phyloP scores from a whole-genome alignment of 2,888 invertebrate genomes.

The Apamea sordens region DNA sequence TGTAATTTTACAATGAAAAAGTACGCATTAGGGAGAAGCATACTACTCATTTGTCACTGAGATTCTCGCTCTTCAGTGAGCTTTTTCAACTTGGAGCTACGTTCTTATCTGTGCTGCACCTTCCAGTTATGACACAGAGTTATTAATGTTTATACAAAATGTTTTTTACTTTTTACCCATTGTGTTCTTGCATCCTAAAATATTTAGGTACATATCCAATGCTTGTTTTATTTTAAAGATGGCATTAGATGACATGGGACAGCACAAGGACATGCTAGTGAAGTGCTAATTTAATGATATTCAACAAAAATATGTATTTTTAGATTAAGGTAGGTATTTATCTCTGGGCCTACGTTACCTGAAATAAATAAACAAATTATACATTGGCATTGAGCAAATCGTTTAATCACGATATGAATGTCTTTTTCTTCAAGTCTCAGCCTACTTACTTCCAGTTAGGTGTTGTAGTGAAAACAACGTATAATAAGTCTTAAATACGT shows the following conservation, averaged over 20 bases:
- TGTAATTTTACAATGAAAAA: conserved; percentile 26
- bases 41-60: conserved; percentile 23
- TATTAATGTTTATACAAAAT: background rate
- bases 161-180: background rate
- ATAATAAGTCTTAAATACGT: no score
- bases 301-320: background rate
- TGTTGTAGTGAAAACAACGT: background rate
- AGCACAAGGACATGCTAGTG: background rate
- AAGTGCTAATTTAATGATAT: background rate
- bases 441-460: background rate
- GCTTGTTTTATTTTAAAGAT: background rate
- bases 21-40: conserved; percentile 1
- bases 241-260: background rate
- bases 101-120: background rate
- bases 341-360: background rate
- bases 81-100: conserved; percentile 3
- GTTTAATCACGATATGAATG: background rate
- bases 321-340: background rate
- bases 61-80: conserved; percentile 15
- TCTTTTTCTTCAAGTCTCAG: background rate
- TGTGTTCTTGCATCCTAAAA: background rate
- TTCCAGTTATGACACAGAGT: background rate
- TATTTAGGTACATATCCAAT: background rate
- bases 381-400: background rate
- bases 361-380: background rate